Evolutionary conservation across 2,113 vertebrate species (phyloP).

Genomic region (Pelvicachromis taeniatus): DNA sequence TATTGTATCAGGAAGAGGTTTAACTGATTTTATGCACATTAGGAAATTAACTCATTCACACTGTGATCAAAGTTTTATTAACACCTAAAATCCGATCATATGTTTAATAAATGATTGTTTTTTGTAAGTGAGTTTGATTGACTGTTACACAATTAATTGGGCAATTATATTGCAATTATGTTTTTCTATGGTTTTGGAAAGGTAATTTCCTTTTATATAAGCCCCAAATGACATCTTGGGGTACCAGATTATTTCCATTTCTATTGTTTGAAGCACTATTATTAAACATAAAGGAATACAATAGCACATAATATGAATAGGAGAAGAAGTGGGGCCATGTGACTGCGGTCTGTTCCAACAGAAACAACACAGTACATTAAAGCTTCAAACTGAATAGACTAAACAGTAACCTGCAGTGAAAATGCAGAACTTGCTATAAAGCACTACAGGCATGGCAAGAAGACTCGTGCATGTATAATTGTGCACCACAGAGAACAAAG

Average conservation of each 20-base stretch:
- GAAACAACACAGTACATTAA: slow-evolving; percentile 34
- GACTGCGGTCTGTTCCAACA: slow-evolving; percentile 69
- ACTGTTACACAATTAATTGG: not conserved
- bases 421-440: not conserved
- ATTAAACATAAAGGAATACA: slow-evolving; percentile 53
- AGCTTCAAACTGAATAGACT: not conserved
- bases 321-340: slow-evolving; percentile 70
- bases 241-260: not conserved
- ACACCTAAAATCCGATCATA: not conserved
- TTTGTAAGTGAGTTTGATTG: not conserved
- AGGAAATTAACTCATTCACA: not conserved
- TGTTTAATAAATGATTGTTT: not conserved
- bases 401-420: not conserved
- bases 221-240: not conserved
- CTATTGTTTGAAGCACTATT: not conserved
- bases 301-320: slow-evolving; percentile 74
- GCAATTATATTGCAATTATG: not conserved
- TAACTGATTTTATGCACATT: not conserved
- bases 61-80: not conserved
- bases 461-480: not conserved
- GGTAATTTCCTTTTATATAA: not conserved
- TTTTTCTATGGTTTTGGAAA: not conserved
- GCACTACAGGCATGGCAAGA: not conserved
- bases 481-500: not conserved
- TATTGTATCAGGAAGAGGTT: not conserved